These are phyloP conservation scores for Aix galericulata DNA, from an alignment of 2,113 vertebrate species.

Conservation along the genomic window DNA sequence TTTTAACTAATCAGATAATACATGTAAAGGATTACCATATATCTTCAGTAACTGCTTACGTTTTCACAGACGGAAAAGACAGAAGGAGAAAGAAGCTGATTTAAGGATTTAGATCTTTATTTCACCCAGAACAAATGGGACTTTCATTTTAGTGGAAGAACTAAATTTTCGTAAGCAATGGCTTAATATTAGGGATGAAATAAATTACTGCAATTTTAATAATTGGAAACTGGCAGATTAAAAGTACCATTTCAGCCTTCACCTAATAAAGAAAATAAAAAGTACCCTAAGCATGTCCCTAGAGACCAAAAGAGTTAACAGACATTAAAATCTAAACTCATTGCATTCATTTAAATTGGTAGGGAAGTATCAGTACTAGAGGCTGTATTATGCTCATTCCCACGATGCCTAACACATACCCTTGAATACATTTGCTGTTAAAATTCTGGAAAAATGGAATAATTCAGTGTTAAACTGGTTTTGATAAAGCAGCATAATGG, in stretches of 20 bases:
- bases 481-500: not conserved
- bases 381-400: not conserved
- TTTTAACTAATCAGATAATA: not conserved
- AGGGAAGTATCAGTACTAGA: not conserved
- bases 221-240: not conserved
- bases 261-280: not conserved
- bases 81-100: not conserved
- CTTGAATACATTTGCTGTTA: not conserved
- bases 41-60: not conserved
- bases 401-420: not conserved
- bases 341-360: not conserved
- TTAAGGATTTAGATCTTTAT: not conserved
- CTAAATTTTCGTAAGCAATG: not conserved
- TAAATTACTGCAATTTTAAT: constrained; percentile 1
- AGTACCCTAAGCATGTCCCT: not conserved
- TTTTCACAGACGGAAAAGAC: not conserved
- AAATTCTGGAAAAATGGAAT: not conserved
- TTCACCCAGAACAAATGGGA: not conserved
- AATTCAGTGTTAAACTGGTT: not conserved
- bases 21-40: not conserved
- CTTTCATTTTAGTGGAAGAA: not conserved
- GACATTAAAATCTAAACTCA: not conserved
- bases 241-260: not conserved
- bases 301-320: not conserved
- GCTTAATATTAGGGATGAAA: not conserved